These are phyloP conservation scores for Ricordea florida DNA, from an alignment of 92 coral and sea anemone species.

Conservation along the genomic window DNA sequence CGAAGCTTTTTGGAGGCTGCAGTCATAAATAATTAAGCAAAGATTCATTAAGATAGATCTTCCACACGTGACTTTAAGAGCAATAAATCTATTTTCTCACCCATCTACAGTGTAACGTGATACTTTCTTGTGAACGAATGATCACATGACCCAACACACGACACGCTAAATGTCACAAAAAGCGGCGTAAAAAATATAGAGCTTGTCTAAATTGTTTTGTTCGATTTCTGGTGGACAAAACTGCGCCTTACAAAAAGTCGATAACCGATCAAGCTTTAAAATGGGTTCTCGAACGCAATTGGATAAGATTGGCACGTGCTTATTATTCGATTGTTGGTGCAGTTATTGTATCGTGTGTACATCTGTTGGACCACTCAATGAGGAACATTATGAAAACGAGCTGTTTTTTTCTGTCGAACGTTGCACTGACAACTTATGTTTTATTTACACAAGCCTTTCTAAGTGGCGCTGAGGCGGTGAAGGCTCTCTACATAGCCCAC, in stretches of 20 bases:
- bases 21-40: conserved; percentile 32
- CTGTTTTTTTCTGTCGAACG: conserved; percentile 57
- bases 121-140: background rate
- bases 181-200: background rate
- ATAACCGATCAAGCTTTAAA: conserved; percentile 30
- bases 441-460: conserved; percentile 73
- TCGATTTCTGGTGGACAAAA: conserved; percentile 12
- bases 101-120: conserved; percentile 5
- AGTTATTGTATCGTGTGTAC: conserved; percentile 73
- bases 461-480: conserved; percentile 48
- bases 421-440: conserved; percentile 62
- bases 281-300: conserved; percentile 8
- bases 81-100: conserved; percentile 14
- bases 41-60: conserved; percentile 38
- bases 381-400: conserved; percentile 73
- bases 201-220: conserved; percentile 31
- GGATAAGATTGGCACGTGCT: conserved; percentile 53
- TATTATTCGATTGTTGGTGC: conserved; percentile 66
- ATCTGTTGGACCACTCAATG: conserved; percentile 80
- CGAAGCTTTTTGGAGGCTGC: conserved; percentile 30
- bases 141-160: conserved; percentile 3
- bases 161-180: conserved; percentile 6
- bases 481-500: conserved; percentile 36
- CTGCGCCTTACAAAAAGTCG: background rate
- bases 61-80: conserved; percentile 37